These are phyloP conservation scores for Elaeidobius kamerunicus DNA, from an alignment of 2,888 invertebrate species.

Conservation along the genomic window DNA sequence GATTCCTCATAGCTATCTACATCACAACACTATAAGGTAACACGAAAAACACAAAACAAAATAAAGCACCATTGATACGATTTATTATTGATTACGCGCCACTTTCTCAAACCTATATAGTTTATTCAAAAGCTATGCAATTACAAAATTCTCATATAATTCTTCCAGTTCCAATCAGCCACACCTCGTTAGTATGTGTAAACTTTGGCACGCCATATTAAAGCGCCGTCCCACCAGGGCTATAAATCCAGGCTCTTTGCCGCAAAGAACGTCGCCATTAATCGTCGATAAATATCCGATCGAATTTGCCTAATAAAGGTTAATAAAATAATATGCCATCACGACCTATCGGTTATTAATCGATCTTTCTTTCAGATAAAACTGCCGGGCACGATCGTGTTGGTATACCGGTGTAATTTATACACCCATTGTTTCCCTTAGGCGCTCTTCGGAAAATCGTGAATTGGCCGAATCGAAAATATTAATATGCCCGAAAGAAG, in stretches of 20 bases:
- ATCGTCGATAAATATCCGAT: slow-evolving; percentile 27
- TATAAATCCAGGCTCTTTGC: slow-evolving; percentile 25
- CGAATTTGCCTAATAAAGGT: slow-evolving; percentile 31
- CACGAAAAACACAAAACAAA: too few relatives aligned
- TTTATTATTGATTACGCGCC: too few relatives aligned
- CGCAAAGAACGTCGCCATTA: slow-evolving; percentile 24
- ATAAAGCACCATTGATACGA: too few relatives aligned
- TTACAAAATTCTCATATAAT: not conserved
- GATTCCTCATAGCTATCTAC: too few relatives aligned
- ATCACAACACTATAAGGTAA: too few relatives aligned
- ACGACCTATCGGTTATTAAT: slow-evolving; percentile 31
- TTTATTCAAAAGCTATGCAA: too few relatives aligned
- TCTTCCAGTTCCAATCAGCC: slow-evolving; percentile 4
- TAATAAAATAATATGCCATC: slow-evolving; percentile 31
- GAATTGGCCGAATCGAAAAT: not conserved
- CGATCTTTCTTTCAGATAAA: slow-evolving; percentile 26
- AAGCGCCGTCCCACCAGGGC: slow-evolving; percentile 11
- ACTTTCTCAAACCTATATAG: too few relatives aligned
- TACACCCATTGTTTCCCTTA: slow-evolving; percentile 24
- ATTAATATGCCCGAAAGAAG: too few relatives aligned
- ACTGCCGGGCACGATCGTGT: slow-evolving; percentile 22
- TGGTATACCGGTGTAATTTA: slow-evolving; percentile 22
- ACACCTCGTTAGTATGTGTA: slow-evolving; percentile 21
- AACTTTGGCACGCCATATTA: slow-evolving; percentile 11
- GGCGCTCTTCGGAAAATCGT: not conserved